Percentiles rank a stretch among this genome's conserved stretches.
Conservation (phyloP, 1,140 invertebrate genomes). For the Daktulosphaira vitifoliae region DNA sequence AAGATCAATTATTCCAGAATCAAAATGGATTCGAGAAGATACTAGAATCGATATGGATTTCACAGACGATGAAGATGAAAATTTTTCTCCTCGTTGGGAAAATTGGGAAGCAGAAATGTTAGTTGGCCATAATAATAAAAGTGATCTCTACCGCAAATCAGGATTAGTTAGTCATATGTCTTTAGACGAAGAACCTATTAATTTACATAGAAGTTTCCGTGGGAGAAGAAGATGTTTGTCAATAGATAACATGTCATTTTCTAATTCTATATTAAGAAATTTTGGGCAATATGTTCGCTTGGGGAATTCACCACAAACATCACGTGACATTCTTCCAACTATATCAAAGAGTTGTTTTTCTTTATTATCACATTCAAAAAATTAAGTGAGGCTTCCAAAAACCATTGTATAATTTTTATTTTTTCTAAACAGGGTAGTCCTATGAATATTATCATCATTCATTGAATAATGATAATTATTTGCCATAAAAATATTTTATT, state of each 20-base stretch:
- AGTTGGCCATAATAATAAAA: slow-evolving; percentile 5
- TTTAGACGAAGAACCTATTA: slow-evolving; percentile 11
- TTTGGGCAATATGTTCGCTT: slow-evolving; percentile 24
- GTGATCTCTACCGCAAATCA: neutral
- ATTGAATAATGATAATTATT: no score
- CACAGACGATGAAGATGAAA: slow-evolving; percentile 36
- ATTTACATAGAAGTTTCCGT: neutral
- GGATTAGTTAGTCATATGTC: neutral
- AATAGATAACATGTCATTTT: slow-evolving; percentile 16
- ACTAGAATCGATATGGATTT: slow-evolving; percentile 45
- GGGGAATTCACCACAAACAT: slow-evolving; percentile 10
- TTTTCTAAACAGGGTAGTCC: slow-evolving; percentile 12
- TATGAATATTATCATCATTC: slow-evolving; percentile 29
- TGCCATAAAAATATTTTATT: neutral
- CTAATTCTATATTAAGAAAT: slow-evolving; percentile 23
- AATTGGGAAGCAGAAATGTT: slow-evolving; percentile 31
- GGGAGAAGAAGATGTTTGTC: slow-evolving; percentile 16
- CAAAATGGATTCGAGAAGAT: slow-evolving; percentile 46
- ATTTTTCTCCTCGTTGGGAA: slow-evolving; percentile 8
- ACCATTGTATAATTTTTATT: neutral
- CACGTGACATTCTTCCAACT: slow-evolving; percentile 22
- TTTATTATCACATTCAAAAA: slow-evolving; percentile 10
- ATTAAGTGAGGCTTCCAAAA: neutral
- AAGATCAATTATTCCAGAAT: slow-evolving; percentile 43
- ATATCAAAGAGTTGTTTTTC: slow-evolving; percentile 30